Conservation (phyloP, 2,888 invertebrate species). For the Coecobrya sp. region DNA sequence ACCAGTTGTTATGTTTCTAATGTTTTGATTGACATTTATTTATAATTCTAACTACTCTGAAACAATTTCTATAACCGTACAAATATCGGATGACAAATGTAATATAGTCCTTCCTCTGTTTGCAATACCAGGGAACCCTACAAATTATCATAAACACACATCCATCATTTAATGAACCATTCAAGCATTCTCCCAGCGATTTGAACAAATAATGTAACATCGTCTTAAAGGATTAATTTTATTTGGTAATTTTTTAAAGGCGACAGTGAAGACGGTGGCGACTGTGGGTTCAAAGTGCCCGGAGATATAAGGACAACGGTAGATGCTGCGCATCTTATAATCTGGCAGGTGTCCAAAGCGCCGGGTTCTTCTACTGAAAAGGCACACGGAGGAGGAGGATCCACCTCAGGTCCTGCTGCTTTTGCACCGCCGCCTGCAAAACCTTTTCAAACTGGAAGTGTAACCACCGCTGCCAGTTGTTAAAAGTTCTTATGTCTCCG, state of each 20-base stretch:
- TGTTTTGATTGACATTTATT: no score
- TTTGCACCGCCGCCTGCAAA: neutral
- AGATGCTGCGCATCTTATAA: constrained; percentile 95
- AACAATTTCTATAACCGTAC: no score
- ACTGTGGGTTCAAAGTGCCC: constrained; percentile 87
- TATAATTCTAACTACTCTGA: no score
- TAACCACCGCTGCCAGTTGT: constrained; percentile 60
- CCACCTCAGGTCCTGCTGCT: no score
- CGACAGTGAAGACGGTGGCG: constrained; percentile 94
- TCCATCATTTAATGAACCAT: neutral
- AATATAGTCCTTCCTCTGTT: constrained; percentile 97
- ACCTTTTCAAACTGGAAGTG: neutral
- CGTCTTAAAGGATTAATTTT: no score
- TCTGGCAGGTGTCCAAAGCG: constrained; percentile 93
- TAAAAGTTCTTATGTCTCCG: neutral
- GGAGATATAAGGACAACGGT: constrained; percentile 87
- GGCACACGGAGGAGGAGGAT: neutral
- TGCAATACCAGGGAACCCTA: constrained; percentile 95
- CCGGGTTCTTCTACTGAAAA: neutral
- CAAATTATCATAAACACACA: neutral
- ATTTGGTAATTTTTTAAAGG: constrained; percentile 90
- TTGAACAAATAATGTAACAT: no score
- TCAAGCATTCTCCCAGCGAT: no score
- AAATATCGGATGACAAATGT: constrained; percentile 95
- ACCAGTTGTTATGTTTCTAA: constrained; percentile 55